Percentiles rank a stretch among this genome's conserved stretches.
Evolutionary conservation across 2,888 invertebrate species (phyloP).

Genomic region (Dugesia japonica): DNA sequence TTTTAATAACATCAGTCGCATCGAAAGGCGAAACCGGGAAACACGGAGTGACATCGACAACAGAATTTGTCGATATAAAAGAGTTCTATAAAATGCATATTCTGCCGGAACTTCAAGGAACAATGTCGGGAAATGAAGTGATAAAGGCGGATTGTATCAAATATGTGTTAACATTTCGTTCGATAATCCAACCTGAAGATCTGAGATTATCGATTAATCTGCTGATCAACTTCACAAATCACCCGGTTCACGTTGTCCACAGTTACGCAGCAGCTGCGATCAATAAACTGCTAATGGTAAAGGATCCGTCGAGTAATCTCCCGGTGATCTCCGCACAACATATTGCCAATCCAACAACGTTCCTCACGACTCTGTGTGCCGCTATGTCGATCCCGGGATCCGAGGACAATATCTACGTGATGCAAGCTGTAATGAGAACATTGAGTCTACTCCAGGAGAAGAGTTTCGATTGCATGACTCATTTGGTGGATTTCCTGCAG

Average conservation of each 20-base stretch:
- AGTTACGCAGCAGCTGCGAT: slow-evolving; percentile 81
- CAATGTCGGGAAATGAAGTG: slow-evolving; percentile 69
- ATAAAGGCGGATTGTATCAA: slow-evolving; percentile 88
- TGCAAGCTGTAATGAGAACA: slow-evolving; percentile 87
- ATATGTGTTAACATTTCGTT: slow-evolving; percentile 84
- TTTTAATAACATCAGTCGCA: slow-evolving; percentile 81
- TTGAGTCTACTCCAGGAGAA: slow-evolving; percentile 65
- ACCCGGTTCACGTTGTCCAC: slow-evolving; percentile 70
- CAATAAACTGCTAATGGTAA: slow-evolving; percentile 52
- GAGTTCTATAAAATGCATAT: slow-evolving; percentile 76
- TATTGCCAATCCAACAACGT: slow-evolving; percentile 30
- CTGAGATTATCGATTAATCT: slow-evolving; percentile 62
- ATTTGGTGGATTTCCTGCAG: slow-evolving; percentile 68
- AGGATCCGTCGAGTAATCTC: neutral
- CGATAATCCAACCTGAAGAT: slow-evolving; percentile 59
- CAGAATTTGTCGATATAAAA: slow-evolving; percentile 69
- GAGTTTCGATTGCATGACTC: slow-evolving; percentile 63
- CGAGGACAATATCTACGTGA: slow-evolving; percentile 84
- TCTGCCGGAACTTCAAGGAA: slow-evolving; percentile 64
- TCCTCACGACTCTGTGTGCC: slow-evolving; percentile 33
- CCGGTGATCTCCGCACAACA: slow-evolving; percentile 31
- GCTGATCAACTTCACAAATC: slow-evolving; percentile 61
- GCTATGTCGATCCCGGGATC: slow-evolving; percentile 51
- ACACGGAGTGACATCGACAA: slow-evolving; percentile 76
- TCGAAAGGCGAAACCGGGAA: slow-evolving; percentile 67